Percentiles rank a stretch among this genome's conserved stretches.
These are phyloP conservation scores for Pseudomugil gertrudae DNA, from an alignment of 2,797 vertebrate genomes.

Conservation along the genomic window DNA sequence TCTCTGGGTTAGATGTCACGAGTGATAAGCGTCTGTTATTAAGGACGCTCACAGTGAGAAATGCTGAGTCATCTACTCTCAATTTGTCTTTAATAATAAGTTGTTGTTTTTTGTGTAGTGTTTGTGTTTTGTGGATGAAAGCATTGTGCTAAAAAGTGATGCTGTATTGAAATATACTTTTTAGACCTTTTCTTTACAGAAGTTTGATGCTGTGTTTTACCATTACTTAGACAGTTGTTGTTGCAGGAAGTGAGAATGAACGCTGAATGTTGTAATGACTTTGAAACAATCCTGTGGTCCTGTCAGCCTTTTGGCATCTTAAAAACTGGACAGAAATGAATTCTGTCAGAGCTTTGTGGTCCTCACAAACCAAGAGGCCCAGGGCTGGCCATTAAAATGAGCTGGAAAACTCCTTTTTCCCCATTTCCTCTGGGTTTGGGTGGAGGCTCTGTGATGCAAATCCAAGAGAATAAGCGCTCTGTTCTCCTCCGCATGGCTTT, in stretches of 20 bases:
- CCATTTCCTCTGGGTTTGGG: constrained; percentile 78
- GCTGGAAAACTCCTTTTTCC: constrained; percentile 73
- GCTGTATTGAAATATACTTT: background rate
- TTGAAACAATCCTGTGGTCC: constrained; percentile 38
- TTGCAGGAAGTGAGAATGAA: constrained; percentile 65
- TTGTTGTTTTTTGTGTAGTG: no score
- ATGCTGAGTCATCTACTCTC: constrained; percentile 2
- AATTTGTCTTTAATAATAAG: background rate
- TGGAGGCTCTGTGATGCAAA: constrained; percentile 73
- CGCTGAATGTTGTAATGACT: constrained; percentile 45
- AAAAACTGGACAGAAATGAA: constrained; percentile 50
- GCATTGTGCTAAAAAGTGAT: no score
- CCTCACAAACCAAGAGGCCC: constrained; percentile 66
- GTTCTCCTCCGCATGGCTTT: constrained; percentile 64
- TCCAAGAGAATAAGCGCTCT: constrained; percentile 73
- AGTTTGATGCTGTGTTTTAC: constrained; percentile 6
- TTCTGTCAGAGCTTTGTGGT: constrained; percentile 65
- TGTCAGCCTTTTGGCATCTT: constrained; percentile 48
- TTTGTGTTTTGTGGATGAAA: constrained; percentile 1
- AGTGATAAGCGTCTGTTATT: constrained; percentile 39
- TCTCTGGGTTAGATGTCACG: constrained; percentile 35
- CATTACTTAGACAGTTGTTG: constrained; percentile 24
- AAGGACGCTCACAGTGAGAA: constrained; percentile 21
- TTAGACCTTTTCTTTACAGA: background rate
- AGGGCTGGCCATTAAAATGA: constrained; percentile 64